Percentiles rank a stretch among this genome's conserved stretches.
Evolutionary conservation across 2,797 vertebrate species (phyloP).

Genomic region (Crenichthys baileyi): DNA sequence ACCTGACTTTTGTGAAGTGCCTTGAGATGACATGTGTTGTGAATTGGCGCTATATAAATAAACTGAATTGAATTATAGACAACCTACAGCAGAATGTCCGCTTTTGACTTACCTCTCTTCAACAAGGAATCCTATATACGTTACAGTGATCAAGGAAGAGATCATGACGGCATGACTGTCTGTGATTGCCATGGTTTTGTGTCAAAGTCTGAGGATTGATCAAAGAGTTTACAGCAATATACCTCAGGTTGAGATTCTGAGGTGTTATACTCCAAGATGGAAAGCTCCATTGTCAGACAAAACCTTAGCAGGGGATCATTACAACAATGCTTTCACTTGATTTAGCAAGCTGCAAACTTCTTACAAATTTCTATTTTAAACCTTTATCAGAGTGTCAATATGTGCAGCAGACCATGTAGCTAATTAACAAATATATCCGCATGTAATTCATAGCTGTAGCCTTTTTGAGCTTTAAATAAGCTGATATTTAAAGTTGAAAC

Average conservation of each 20-base stretch:
- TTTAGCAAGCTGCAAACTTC: not conserved
- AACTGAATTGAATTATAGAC: too few species aligned
- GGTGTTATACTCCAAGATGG: not conserved
- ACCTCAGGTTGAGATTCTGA: not conserved
- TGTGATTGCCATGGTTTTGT: not conserved
- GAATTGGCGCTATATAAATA: too few species aligned
- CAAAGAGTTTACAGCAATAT: not conserved
- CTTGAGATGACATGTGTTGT: too few species aligned
- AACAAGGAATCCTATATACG: not conserved
- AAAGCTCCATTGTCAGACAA: not conserved
- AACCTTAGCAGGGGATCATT: not conserved
- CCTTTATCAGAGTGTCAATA: not conserved
- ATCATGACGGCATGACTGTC: not conserved
- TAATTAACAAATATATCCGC: not conserved
- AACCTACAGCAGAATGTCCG: not conserved
- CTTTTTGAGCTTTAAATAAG: not conserved
- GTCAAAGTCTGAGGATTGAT: not conserved
- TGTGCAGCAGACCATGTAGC: too few species aligned
- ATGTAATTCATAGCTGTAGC: not conserved
- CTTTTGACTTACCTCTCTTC: not conserved
- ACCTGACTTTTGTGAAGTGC: too few species aligned
- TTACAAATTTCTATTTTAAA: not conserved
- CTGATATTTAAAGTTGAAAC: constrained; percentile 15
- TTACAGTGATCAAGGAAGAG: not conserved
- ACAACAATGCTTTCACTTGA: not conserved